Conservation (phyloP, 2,113 vertebrate genomes). For the Rhagologus leucostigma region DNA sequence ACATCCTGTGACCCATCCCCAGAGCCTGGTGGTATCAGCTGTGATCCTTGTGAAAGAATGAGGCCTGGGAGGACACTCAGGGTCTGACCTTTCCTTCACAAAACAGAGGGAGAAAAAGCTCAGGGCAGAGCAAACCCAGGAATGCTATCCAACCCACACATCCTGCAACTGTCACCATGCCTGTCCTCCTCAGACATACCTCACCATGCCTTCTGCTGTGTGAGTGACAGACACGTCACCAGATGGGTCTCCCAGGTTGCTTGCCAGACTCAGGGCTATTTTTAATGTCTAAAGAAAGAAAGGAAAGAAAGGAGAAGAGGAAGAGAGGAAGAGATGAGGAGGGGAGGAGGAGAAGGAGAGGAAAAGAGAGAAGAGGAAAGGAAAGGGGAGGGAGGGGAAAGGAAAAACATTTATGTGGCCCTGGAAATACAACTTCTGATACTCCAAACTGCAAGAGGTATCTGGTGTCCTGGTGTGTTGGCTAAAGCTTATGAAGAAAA, state of each 20-base stretch:
- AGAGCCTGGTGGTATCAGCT: fast-evolving
- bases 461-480: not conserved
- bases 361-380: not conserved
- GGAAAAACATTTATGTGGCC: not conserved
- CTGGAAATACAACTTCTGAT: not conserved
- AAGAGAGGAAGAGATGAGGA: not conserved
- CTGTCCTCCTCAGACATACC: constrained; percentile 72
- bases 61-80: not conserved
- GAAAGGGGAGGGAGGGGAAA: not conserved
- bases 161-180: not conserved
- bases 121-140: not conserved
- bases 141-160: not conserved
- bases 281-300: constrained; percentile 83
- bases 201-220: constrained; percentile 83
- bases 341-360: not conserved
- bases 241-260: constrained; percentile 87
- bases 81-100: not conserved
- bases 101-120: not conserved
- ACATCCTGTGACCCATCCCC: not conserved
- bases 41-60: not conserved
- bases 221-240: constrained; percentile 80
- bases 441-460: not conserved
- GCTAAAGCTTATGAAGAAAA: not conserved
- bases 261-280: constrained; percentile 86
- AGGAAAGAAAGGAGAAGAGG: not conserved